phyloP scores from a whole-genome alignment of 2,113 vertebrate genomes.

The Morone saxatilis region DNA sequence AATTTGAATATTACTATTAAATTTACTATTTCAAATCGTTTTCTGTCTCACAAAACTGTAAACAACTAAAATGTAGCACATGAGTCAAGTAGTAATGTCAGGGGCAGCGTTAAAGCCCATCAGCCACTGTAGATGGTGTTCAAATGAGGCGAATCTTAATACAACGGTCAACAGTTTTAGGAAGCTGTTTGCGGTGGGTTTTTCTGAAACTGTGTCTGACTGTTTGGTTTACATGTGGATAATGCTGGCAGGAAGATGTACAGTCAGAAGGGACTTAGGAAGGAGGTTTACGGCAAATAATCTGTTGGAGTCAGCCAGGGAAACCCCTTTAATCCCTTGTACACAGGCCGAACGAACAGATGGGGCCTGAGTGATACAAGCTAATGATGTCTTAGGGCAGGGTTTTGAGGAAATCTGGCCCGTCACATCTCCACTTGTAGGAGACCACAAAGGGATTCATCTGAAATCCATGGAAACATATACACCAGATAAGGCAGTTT shows the following conservation, averaged over 20 bases:
- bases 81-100: neutral
- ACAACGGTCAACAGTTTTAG: neutral
- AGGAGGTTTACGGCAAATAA: constrained; percentile 54
- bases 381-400: constrained; percentile 32
- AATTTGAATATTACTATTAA: neutral
- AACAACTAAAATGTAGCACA: too few species aligned
- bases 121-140: too few species aligned
- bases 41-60: too few species aligned
- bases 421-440: neutral
- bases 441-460: constrained; percentile 5
- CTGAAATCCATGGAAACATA: constrained; percentile 4
- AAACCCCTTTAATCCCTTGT: constrained; percentile 53
- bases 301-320: constrained; percentile 26
- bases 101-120: neutral
- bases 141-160: neutral
- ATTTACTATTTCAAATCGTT: too few species aligned
- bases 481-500: neutral
- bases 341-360: constrained; percentile 43
- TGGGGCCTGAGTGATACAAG: constrained; percentile 40
- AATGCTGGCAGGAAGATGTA: constrained; percentile 16
- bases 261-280: constrained; percentile 21
- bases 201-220: neutral
- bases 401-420: neutral
- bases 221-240: constrained; percentile 18
- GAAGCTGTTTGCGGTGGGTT: neutral